Conservation (phyloP, 2,888 invertebrate genomes). For the Bombyx huttoni region DNA sequence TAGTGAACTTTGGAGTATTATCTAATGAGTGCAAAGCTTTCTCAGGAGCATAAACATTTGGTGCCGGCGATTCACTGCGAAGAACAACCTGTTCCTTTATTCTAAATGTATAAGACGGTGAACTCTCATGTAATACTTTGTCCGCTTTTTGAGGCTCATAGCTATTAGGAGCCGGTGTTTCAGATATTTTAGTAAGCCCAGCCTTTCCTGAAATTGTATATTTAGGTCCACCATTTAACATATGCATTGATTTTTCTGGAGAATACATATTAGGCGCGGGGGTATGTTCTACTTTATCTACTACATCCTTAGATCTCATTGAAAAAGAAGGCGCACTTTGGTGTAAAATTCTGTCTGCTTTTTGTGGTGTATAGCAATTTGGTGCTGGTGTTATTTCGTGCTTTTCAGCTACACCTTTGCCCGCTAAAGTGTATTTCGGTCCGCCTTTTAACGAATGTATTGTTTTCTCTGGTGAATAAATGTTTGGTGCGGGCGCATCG, state of each 20-base stretch:
- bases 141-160: conserved; percentile 75
- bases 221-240: conserved; percentile 76
- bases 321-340: conserved; percentile 79
- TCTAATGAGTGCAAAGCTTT: conserved; percentile 68
- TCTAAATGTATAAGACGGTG: conserved; percentile 82
- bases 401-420: conserved; percentile 70
- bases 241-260: conserved; percentile 74
- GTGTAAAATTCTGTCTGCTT: conserved; percentile 68
- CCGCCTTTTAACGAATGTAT: conserved; percentile 65
- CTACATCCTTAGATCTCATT: conserved; percentile 77
- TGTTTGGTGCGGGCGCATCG: conserved; percentile 60
- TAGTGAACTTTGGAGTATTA: conserved; percentile 74
- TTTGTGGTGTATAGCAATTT: conserved; percentile 74
- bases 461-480: conserved; percentile 71
- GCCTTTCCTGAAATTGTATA: conserved; percentile 80
- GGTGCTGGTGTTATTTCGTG: conserved; percentile 75
- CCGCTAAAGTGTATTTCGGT: conserved; percentile 77
- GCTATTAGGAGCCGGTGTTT: conserved; percentile 74
- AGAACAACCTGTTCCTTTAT: conserved; percentile 74
- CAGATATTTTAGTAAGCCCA: conserved; percentile 65
- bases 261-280: conserved; percentile 79
- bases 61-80: conserved; percentile 78
- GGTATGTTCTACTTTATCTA: conserved; percentile 75
- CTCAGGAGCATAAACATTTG: conserved; percentile 76
- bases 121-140: conserved; percentile 70